phyloP scores from a whole-genome alignment of 2,888 invertebrate species.

The Diarsia rubi region DNA sequence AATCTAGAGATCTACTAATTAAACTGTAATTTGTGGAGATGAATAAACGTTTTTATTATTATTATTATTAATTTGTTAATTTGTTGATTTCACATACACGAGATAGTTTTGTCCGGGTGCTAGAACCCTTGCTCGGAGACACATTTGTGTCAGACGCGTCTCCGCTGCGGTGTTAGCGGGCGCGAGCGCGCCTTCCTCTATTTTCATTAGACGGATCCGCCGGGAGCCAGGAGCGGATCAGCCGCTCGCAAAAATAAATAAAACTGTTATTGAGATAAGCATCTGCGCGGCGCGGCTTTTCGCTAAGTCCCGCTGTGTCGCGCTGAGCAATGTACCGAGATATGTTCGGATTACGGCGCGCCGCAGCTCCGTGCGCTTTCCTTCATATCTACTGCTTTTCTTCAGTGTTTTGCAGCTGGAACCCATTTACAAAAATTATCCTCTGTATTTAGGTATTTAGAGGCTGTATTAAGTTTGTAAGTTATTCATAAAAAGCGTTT shows the following conservation, averaged over 20 bases:
- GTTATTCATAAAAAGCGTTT: slow-evolving; percentile 58
- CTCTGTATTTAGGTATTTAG: slow-evolving; percentile 61
- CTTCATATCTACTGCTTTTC: slow-evolving; percentile 83
- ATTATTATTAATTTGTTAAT: no score
- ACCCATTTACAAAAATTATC: slow-evolving; percentile 76
- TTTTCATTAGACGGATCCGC: slow-evolving; percentile 88
- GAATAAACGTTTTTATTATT: no score
- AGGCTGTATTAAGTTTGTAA: slow-evolving; percentile 63
- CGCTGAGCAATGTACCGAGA: slow-evolving; percentile 90
- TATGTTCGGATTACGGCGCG: slow-evolving; percentile 88
- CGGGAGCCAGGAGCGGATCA: slow-evolving; percentile 87
- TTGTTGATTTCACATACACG: slow-evolving; percentile 35
- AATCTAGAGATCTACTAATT: slow-evolving; percentile 16
- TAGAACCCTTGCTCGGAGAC: slow-evolving; percentile 59
- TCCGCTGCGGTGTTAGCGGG: slow-evolving; percentile 67
- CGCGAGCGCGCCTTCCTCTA: slow-evolving; percentile 80
- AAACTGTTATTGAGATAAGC: slow-evolving; percentile 91
- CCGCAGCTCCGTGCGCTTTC: slow-evolving; percentile 79
- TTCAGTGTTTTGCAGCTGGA: slow-evolving; percentile 86
- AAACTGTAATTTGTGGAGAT: no score
- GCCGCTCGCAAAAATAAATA: slow-evolving; percentile 90
- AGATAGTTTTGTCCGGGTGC: slow-evolving; percentile 32
- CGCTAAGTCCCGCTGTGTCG: slow-evolving; percentile 90
- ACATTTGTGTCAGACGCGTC: slow-evolving; percentile 68
- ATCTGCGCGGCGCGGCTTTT: slow-evolving; percentile 89